Evolutionary conservation across 2,113 vertebrate genomes (phyloP), one percentile per base, ranked within the genome.

Genomic region (Coreoperca whiteheadi): DNA sequence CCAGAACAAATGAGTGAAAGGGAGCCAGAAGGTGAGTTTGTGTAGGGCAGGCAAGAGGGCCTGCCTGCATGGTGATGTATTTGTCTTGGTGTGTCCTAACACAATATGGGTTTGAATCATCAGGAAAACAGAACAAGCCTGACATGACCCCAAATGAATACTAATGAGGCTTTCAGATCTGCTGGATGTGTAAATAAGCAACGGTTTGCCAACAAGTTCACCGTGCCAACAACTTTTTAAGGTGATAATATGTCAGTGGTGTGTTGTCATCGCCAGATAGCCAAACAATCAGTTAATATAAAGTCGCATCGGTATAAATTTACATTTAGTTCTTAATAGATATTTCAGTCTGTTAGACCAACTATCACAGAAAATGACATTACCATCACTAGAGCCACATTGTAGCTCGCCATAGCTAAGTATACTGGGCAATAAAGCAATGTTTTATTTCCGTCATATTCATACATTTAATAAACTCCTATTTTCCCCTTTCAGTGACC

Each of bases 361-460:
- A n/a, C n/a, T n/a, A n/a, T n/a, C n/a, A n/a, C n/a, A n/a, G n/a
- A n/a, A n/a, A n/a, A n/a, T n/a, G n/a, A n/a, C n/a, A n/a, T n/a
- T n/a, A n/a, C n/a, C n/a, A n/a, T n/a, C n/a, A n/a, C n/a, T n/a
- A n/a, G n/a, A n/a, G n/a, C n/a, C n/a, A n/a, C n/a, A n/a, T n/a
- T n/a, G n/a, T n/a, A n/a, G n/a, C n/a, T n/a, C n/a, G n/a, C n/a
- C n/a, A n/a, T n/a, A n/a, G n/a, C n/a, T n/a, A n/a, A n/a, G n/a
- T n/a, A n/a, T n/a, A n/a, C n/a, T n/a, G n/a, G n/a, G n/a, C n/a
- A n/a, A n/a, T n/a, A n/a, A n/a, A n/a, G n/a, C n/a, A n/a, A n/a
- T n/a, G n/a, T n/a, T n/a, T n/a, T 70, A n/a, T 70, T 53, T 53
- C 28, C 8, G 30, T 53, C 68, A 70, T 12, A 25, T 65, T 65